These are phyloP conservation scores for Spodoptera littoralis DNA, from an alignment of 2,888 invertebrate species.

Conservation along the genomic window DNA sequence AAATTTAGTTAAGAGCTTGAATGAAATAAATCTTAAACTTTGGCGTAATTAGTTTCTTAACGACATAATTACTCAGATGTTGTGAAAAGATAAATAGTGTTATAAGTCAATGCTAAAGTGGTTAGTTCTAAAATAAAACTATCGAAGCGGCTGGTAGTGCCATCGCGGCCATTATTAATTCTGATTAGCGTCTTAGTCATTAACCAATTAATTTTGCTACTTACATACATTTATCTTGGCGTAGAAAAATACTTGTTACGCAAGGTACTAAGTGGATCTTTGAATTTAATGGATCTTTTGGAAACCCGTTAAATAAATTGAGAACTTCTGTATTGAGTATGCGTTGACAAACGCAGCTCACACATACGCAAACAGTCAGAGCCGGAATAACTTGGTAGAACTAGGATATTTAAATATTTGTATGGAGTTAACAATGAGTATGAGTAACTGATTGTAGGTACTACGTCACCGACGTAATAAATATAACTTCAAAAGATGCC, in stretches of 20 bases:
- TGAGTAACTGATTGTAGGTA: no score
- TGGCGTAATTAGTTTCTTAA: conserved; percentile 4
- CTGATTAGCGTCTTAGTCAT: conserved; percentile 33
- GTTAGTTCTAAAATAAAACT: conserved; percentile 32
- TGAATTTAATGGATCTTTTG: background rate
- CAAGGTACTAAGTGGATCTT: background rate
- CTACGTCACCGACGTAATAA: no score
- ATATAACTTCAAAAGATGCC: no score
- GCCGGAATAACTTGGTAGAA: no score
- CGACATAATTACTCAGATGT: conserved; percentile 28
- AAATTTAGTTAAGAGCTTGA: no score
- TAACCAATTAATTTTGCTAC: conserved; percentile 38
- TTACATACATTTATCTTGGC: conserved; percentile 18
- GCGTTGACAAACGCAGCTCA: no score
- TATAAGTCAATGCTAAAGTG: conserved; percentile 40
- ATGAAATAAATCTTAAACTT: background rate
- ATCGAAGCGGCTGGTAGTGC: conserved; percentile 20
- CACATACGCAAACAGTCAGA: no score
- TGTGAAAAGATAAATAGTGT: conserved; percentile 31
- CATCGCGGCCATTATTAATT: conserved; percentile 35
- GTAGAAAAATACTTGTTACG: conserved; percentile 8
- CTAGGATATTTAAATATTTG: no score
- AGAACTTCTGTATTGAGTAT: no score
- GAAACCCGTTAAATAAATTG: background rate
- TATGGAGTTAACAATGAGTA: no score